Base-by-base conservation (phyloP, 1,140 invertebrate genomes). In the Dufourea novaeangliae region DNA sequence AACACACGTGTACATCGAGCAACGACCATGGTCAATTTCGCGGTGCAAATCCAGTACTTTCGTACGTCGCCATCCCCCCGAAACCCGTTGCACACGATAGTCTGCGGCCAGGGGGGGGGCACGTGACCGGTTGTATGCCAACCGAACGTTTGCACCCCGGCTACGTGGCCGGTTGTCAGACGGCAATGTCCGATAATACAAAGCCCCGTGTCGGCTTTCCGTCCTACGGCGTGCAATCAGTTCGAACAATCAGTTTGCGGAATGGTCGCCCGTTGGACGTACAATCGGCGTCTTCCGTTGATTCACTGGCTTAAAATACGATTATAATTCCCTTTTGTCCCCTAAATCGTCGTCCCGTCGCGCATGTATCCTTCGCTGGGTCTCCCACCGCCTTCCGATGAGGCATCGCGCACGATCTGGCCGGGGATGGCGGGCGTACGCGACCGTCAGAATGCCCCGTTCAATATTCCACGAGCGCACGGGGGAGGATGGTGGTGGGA, bases 241-340 rank as follows among this genome's bases (percentile, higher is more conserved):
- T 34, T 39, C 52, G 73, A 59, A 69, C 73, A 76, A 76, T 69
- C 73, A 32, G 64, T 69, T 76, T 69, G 54, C 73, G 73, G 64
- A 76, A 76, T 76, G 50, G 56, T 50, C 81, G 80, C 66, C n/a
- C 46, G 67, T 52, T 78, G 67, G 79, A 57, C 67, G 34, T 72
- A 70, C 80, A 82, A 78, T 78, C 80, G 63, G 34, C 68, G 63
- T 72, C 61, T 62, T 70, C 68, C 34, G 74, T 39, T 50, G 62
- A 78, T 73, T 73, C 68, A 72, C 44, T 44, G 61, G 75, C 76
- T 77, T 86, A 82, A 86, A 86, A 79, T 86, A 67, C 77, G 80
- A 86, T 86, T 86, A 86, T 86, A 83, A 86, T 86, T 83, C 77
- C 81, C 68, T 70, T 66, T 71, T 87, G 82, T 87, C 82, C 78